phyloP scores from a whole-genome alignment of 2,797 vertebrate genomes.

The Chiroxiphia lanceolata region DNA sequence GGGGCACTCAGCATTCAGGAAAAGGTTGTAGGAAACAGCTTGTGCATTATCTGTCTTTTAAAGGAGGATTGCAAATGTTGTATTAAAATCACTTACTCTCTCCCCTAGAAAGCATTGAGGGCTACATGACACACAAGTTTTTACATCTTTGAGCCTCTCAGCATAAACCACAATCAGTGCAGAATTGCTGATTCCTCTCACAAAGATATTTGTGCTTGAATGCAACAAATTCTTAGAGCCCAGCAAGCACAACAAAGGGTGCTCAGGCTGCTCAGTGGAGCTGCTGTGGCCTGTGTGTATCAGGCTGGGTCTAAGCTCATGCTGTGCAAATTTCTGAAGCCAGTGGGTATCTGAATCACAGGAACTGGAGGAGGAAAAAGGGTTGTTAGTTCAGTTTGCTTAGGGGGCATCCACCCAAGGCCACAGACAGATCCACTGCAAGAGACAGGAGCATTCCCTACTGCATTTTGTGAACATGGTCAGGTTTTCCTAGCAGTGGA shows the following conservation, averaged over 20 bases:
- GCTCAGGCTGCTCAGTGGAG: background rate
- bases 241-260: background rate
- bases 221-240: background rate
- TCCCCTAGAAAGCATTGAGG: background rate
- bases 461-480: background rate
- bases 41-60: background rate
- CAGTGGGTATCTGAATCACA: background rate
- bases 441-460: background rate
- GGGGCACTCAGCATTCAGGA: background rate
- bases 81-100: background rate
- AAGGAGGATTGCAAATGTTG: background rate
- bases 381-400: background rate
- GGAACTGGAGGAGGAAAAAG: background rate
- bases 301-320: constrained; percentile 24
- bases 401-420: background rate
- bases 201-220: background rate
- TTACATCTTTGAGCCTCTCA: background rate
- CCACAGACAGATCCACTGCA: background rate
- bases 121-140: background rate
- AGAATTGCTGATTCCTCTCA: background rate
- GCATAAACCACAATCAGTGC: background rate
- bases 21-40: background rate
- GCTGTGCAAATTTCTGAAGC: constrained; percentile 52
- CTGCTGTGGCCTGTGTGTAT: background rate
- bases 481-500: background rate